Evolutionary conservation across 1,140 invertebrate species (phyloP), one percentile per base, ranked within the genome.

Genomic region (Teleopsis dalmanni): DNA sequence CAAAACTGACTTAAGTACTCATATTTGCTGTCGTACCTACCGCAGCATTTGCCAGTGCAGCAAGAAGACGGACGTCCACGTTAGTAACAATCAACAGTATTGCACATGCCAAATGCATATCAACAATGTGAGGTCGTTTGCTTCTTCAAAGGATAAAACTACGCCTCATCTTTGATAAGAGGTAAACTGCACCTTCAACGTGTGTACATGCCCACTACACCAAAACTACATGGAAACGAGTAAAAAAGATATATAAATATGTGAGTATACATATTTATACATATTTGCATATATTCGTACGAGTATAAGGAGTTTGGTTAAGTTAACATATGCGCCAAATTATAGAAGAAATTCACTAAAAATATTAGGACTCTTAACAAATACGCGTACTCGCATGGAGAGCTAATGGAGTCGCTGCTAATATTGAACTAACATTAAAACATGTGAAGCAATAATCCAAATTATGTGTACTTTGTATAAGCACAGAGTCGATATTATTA

Each of bases 111-210:
- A 43, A 31, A 43, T 19, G 13, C 11, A 19, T 27, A 29, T 43
- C 27, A 25, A 31, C 31, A 43, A 43, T 27, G 25, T 43, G 22
- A 25, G 41, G 31, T 13, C 41, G 25, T 16, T 29, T 43, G 16
- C 41, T 31, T 31, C 21, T 43, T 29, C 41, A 29, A 16, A 29
- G 26, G 31, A 23, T 25, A n/a, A 21, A 27, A 31, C 27, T 31
- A 8, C 16, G 27, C 31, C 31, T 19, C 27, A 43, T 43, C 41
- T 43, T 43, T 43, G 41, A 43, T 43, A 21, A 43, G 10, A 42
- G 23, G 29, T n/a, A 16, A 42, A 43, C 31, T 43, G 41, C 41
- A 31, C 41, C 41, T 43, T 18, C 27, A 19, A 27, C 41, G 16
- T 19, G 2, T 31, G 21, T 29, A 10, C 16, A 19, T 31, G 31